These are phyloP conservation scores for Brotula barbata DNA, from an alignment of 2,797 vertebrate genomes.

Conservation along the genomic window DNA sequence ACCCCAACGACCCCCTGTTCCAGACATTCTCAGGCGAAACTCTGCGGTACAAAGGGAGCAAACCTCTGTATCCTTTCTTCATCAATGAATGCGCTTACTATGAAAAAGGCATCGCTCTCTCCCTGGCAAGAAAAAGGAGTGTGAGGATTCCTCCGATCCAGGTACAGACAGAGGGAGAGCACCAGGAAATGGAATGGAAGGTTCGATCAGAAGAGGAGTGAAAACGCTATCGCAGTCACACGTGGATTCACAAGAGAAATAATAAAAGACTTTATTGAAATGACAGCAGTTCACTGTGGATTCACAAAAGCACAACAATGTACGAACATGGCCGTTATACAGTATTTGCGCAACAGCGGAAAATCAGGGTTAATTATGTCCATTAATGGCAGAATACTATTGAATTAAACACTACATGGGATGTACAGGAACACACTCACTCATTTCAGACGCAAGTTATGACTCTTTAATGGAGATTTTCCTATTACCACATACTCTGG, in stretches of 20 bases:
- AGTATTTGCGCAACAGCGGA: slow-evolving; percentile 15
- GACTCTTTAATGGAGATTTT: slow-evolving; percentile 9
- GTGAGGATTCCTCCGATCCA: slow-evolving; percentile 67
- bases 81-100: slow-evolving; percentile 86
- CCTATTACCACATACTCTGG: not conserved
- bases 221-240: slow-evolving; percentile 3
- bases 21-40: slow-evolving; percentile 80
- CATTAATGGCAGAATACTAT: too few relatives aligned
- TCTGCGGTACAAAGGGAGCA: slow-evolving; percentile 70
- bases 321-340: slow-evolving; percentile 7
- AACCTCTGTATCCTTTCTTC: slow-evolving; percentile 80
- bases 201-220: slow-evolving; percentile 51
- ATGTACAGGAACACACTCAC: too few relatives aligned
- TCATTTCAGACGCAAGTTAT: not conserved
- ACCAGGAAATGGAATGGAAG: slow-evolving; percentile 1
- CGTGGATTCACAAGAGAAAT: too few relatives aligned
- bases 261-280: slow-evolving; percentile 62
- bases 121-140: slow-evolving; percentile 66
- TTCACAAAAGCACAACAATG: slow-evolving; percentile 53
- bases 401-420: too few relatives aligned
- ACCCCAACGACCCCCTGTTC: slow-evolving; percentile 79
- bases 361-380: slow-evolving; percentile 20
- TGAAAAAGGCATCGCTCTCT: slow-evolving; percentile 81
- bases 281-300: slow-evolving; percentile 35
- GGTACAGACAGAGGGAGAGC: slow-evolving; percentile 48